Conservation (phyloP, 2,888 invertebrate genomes). For the Epirrhoe alternata region DNA sequence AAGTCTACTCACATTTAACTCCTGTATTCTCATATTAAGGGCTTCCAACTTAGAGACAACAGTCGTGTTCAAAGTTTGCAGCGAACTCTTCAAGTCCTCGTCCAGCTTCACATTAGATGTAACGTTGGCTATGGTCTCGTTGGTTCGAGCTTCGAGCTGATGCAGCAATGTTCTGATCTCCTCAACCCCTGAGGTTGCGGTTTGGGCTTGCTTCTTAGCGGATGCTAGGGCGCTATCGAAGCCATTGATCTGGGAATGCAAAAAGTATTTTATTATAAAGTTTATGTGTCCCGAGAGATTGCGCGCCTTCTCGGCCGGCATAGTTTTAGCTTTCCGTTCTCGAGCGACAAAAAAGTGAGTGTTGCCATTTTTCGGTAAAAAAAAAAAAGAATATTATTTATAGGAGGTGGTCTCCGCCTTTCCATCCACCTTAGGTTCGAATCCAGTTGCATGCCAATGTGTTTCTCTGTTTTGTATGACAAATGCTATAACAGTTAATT, state of each 20-base stretch:
- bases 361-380: too few species aligned
- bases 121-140: constrained; percentile 73
- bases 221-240: constrained; percentile 72
- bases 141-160: constrained; percentile 66
- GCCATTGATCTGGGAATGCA: constrained; percentile 76
- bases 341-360: too few species aligned
- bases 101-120: constrained; percentile 59
- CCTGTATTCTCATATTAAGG: constrained; percentile 67
- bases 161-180: constrained; percentile 68
- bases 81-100: constrained; percentile 60
- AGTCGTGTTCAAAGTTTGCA: constrained; percentile 65
- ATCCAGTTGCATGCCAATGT: too few species aligned
- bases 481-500: too few species aligned
- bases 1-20: constrained; percentile 62
- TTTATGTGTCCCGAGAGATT: background rate
- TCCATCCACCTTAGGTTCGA: too few species aligned
- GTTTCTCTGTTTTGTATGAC: too few species aligned
- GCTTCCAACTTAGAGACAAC: constrained; percentile 63
- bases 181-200: constrained; percentile 72
- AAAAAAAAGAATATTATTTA: too few species aligned
- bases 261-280: background rate
- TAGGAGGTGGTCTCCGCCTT: too few species aligned
- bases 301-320: too few species aligned
- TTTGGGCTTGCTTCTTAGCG: constrained; percentile 72
- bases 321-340: too few species aligned